Evolutionary conservation across 1,140 invertebrate genomes (phyloP), one percentile per base, ranked within the genome.

Genomic region (Wasmannia auropunctata): DNA sequence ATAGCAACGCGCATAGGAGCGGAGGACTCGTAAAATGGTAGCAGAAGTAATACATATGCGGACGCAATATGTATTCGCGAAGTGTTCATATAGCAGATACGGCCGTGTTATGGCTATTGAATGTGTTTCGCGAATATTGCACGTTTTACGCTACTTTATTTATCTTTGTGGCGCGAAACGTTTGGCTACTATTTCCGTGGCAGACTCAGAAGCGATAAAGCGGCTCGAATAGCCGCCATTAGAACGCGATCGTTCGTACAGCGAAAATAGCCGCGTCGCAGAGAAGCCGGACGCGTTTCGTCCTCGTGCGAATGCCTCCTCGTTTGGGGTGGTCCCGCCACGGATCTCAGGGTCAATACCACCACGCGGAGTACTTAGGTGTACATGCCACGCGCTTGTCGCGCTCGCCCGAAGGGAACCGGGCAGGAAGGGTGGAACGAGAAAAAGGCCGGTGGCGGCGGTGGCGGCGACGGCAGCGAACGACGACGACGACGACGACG

Each of bases 351-450:
- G 37, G 14, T 70, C 46, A 16, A 86, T 77, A 54, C 67, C 34
- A 28, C 25, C 46, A 7, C 31, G 11, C 19, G n/a, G 28, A 60
- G 86, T 88, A 84, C 76, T 88, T 86, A 63, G 63, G 7, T 56
- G 46, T 70, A 74, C 85, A 88, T 49, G 89, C 54, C 56, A 75
- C 86, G 85, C 22, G 77, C 58, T 86, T 79, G 86, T 86, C 60
- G 65, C 37, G 34, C 69, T 28, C 49, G 56, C 11, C 43, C 22
- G 75, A 72, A 72, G 49, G 46, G 54, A 81, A 72, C 10, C 25
- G 10, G 5, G 56, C 49, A 2, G 40, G 65, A 88, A 76, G 88
- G 62, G 69, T 77, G 46, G 19, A 86, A 49, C 25, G 43, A 75
- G 70, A 62, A 75, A 60, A 60, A 75, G 43, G 16, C 25, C 34